Evolutionary conservation across 2,888 invertebrate genomes (phyloP), one percentile per base, ranked within the genome.

Genomic region (Tipula confusa): DNA sequence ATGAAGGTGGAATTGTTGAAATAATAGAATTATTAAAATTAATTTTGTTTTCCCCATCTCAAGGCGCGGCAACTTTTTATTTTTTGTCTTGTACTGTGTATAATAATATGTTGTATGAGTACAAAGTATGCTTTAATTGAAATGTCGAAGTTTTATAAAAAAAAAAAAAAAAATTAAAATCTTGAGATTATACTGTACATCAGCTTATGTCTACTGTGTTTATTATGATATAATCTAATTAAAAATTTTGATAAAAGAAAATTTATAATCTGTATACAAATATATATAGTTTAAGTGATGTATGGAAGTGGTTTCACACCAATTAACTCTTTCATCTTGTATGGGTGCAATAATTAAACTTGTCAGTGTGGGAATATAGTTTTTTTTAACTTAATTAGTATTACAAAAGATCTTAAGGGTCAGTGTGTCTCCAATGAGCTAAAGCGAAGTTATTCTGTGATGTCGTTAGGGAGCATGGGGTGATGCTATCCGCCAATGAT

Each of bases 1-100:
- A 64, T 64, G 64, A 64, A 64, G 64, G 64, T 64, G 64, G 64
- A 64, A 64, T 64, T 64, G 64, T 64, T 64, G 64, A 64, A 64
- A 24, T 64, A 64, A 64, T 64, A 64, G 64, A 64, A 64, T 64
- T 64, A 64, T 64, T 64, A 64, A 64, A 64, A 64, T 64, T 64
- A 64, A 64, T 64, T 64, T 64, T 64, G 64, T 64, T 64, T 64
- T 24, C 64, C 33, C 13, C 64, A 18, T 24, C 24, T 24, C 64
- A 24, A 64, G 24, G 24, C 64, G 24, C 64, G 64, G 7, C 18
- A 24, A 64, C 64, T 64, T 64, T 64, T 64, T 18, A 11, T 64
- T 9, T 18, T 64, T 1, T 24, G 64, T 18, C n/a, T 24, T 64
- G 64, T 64, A 64, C 7, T n/a, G n/a, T n/a, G n/a, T n/a, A n/a